These are phyloP conservation scores for Branchellion lobata DNA, from an alignment of 2,888 invertebrate genomes.

Conservation along the genomic window DNA sequence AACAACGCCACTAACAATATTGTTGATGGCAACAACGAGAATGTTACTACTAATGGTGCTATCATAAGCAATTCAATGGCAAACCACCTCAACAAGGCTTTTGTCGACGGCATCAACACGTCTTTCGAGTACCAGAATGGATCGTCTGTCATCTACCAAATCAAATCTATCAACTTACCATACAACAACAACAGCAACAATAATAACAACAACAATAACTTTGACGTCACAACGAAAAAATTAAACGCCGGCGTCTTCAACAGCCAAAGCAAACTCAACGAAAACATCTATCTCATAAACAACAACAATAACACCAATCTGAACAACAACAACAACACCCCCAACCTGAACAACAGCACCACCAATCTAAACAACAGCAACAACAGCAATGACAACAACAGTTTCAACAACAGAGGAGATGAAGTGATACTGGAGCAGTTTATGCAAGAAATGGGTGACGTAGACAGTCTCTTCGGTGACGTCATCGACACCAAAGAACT, in stretches of 20 bases:
- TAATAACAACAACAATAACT: neutral
- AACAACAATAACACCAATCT: neutral
- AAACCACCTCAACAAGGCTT: too few relatives aligned
- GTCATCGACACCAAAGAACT: neutral
- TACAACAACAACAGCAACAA: too few relatives aligned
- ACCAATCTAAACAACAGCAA: neutral
- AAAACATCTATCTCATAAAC: conserved; percentile 5
- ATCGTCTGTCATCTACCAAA: too few relatives aligned
- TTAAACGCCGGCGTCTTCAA: neutral
- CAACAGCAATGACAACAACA: conserved; percentile 1
- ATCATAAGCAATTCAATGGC: too few relatives aligned
- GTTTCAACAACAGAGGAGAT: neutral
- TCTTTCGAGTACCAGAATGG: too few relatives aligned
- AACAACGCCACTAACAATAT: too few relatives aligned
- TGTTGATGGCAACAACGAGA: too few relatives aligned
- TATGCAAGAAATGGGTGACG: conserved; percentile 2
- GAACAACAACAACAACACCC: neutral
- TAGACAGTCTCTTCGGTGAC: neutral
- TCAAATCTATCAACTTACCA: too few relatives aligned
- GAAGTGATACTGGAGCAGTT: neutral
- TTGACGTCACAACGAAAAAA: neutral
- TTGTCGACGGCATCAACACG: too few relatives aligned
- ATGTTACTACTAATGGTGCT: too few relatives aligned
- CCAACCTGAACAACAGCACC: neutral
- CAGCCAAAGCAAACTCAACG: neutral